Conservation (phyloP, 2,888 invertebrate species). For the Masnerella sp. region DNA sequence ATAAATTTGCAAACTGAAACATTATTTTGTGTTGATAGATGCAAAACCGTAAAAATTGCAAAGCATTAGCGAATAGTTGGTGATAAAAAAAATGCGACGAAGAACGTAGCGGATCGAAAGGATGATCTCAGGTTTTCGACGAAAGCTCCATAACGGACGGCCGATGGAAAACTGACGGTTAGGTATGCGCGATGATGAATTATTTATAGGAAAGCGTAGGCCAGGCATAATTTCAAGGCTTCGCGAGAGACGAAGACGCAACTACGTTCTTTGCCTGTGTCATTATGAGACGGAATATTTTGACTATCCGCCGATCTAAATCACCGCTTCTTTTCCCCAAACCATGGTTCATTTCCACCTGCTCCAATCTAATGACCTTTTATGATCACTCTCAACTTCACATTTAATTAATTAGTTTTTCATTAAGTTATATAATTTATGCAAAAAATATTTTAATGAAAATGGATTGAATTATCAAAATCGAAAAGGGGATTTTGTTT, state of each 20-base stretch:
- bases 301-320: too few species aligned
- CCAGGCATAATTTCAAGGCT: conserved; percentile 49
- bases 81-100: conserved; percentile 8
- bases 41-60: too few species aligned
- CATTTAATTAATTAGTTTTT: too few species aligned
- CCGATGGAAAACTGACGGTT: conserved; percentile 58
- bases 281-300: not conserved
- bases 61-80: too few species aligned
- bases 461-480: too few species aligned
- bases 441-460: too few species aligned
- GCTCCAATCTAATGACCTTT: not conserved
- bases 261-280: too few species aligned
- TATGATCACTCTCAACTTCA: too few species aligned
- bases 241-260: not conserved
- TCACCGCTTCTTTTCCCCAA: not conserved
- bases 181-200: conserved; percentile 68
- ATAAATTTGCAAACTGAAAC: too few species aligned
- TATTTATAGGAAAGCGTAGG: conserved; percentile 66
- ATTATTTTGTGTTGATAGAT: too few species aligned
- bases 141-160: conserved; percentile 51
- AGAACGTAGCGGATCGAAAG: conserved; percentile 7
- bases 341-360: not conserved
- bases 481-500: too few species aligned
- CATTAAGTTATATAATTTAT: too few species aligned
- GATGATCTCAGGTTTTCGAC: conserved; percentile 49